Evolutionary conservation across 92 coral and sea anemone species (phyloP), one percentile per base, ranked within the genome.

Genomic region (Parazoanthus atlanticus): DNA sequence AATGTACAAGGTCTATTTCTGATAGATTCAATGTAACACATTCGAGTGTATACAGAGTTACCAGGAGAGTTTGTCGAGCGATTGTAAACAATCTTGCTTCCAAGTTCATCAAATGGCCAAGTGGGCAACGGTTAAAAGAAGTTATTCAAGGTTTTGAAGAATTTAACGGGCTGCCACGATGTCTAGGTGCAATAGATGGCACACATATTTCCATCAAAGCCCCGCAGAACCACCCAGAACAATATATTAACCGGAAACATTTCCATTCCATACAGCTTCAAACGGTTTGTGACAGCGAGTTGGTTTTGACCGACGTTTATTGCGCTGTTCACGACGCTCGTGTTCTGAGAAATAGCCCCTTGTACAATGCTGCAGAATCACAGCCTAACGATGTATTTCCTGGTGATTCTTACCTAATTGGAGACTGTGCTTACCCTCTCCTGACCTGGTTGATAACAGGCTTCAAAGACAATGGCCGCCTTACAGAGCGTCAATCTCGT

Each of bases 401-500:
- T 34, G 85, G 80, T 13, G 80, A 85, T 70, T 72, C 84, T 54
- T 85, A 76, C 89, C 86, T 89, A 28, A 77, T 89, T 75, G 92
- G 90, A 76, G 92, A 89, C 86, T 82, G 86, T 74, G 90, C 92
- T 30, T 90, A 90, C 81, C 89, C 85, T 66, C 86, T 78, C 33
- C 66, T 49, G 78, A 67, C 92, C 82, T 84, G 92, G 89, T 73
- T 90, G 46, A 64, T 86, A 65, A 85, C 89, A 67, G 91, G 93
- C 41, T 88, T 91, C 81, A 91, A 91, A 88, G 84, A 90, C 86
- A 83, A 88, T 54, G 91, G 88, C 43, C 83, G 78, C 72, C 89
- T 91, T 2, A 91, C 93, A n/a, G 76, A 66, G 41, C 76, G 89
- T 79, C 93, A 91, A 38, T 78, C 43, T 32, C 88, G 88, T 31